Evolutionary conservation across 53 echinoderm and acorn worm species (phyloP), one percentile per base, ranked within the genome.

Genomic region (Astropecten irregularis): DNA sequence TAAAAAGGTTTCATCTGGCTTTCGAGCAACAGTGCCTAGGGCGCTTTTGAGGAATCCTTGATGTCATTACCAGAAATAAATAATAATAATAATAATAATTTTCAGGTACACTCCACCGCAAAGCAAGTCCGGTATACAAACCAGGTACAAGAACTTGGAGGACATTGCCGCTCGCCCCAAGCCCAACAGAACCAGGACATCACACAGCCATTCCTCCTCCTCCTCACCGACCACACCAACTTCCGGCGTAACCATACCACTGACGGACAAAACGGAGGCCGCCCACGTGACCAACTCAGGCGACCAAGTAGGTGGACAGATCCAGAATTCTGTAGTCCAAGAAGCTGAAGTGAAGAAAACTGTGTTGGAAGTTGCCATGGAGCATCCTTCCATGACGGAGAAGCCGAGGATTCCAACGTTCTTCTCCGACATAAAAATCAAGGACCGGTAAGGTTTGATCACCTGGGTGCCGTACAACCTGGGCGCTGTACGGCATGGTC

Each of bases 101-200:
- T 54, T 61, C 76, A 97, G 97, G 66, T 97, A 90, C 71, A 85
- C 85, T 49, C 97, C 97, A 22, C 93, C 91, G 7, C 44, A 90
- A 37, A 85, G 73, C 76, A 94, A 89, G 42, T 72, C 79, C 8
- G 93, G 93, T 32, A 81, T 91, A 33, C 86, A 84, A 32, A 96
- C 96, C 0, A 88, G 84, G 30, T 96, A 93, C 84, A 88, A 83
- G 49, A 93, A 96, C 68, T 81, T 96, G 11, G 96, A 96, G 74
- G 96, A 96, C 31, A 93, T 96, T 20, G 96, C 96, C 0, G 76
- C 95, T 4, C 84, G 92, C 1, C 89, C 91, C 33, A 83, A 77
- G 30, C 65, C 64, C 10, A 72, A 81, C 28, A 49, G 85, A 46
- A 67, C 89, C 13, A 58, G 88, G 1, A 56, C 82, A 2, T 65